Conservation (phyloP, 1,140 invertebrate genomes). For the Trichonephila clavata region DNA sequence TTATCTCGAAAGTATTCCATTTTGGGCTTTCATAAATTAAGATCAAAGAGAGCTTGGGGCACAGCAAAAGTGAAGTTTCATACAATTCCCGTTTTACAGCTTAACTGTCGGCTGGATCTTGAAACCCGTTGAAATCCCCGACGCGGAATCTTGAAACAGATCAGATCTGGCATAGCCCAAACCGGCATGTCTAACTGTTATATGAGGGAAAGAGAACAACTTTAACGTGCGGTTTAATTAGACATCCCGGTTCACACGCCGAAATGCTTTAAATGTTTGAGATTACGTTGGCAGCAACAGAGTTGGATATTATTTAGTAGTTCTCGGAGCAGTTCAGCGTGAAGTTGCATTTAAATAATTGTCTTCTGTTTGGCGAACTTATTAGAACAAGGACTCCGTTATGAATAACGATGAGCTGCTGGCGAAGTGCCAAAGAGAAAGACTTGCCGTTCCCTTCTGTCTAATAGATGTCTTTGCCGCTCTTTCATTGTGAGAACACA, state of each 20-base stretch:
- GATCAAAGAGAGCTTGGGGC: slow-evolving; percentile 26
- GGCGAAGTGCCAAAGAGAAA: slow-evolving; percentile 48
- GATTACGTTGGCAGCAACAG: slow-evolving; percentile 62
- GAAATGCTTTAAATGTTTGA: slow-evolving; percentile 69
- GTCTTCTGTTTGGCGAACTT: slow-evolving; percentile 71
- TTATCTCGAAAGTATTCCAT: slow-evolving; percentile 1
- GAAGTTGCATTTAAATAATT: slow-evolving; percentile 74
- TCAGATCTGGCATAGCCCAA: slow-evolving; percentile 21
- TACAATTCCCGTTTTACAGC: background rate
- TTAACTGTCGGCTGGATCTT: slow-evolving; percentile 25
- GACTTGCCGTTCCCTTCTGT: slow-evolving; percentile 54
- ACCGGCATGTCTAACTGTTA: background rate
- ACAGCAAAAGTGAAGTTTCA: background rate
- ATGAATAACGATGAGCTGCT: slow-evolving; percentile 73
- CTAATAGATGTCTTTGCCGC: slow-evolving; percentile 68
- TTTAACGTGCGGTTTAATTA: slow-evolving; percentile 66
- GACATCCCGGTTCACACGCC: slow-evolving; percentile 64
- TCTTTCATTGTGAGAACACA: slow-evolving; percentile 45
- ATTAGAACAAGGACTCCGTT: slow-evolving; percentile 73
- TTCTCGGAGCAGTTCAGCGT: slow-evolving; percentile 39
- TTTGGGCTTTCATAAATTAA: slow-evolving; percentile 42
- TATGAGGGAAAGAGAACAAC: background rate
- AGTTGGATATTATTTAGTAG: slow-evolving; percentile 58
- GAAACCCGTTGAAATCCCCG: slow-evolving; percentile 1
- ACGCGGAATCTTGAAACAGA: slow-evolving; percentile 30